Evolutionary conservation across 2,888 invertebrate genomes (phyloP), one percentile per base, ranked within the genome.

Genomic region (Meiosimyza platycephala): DNA sequence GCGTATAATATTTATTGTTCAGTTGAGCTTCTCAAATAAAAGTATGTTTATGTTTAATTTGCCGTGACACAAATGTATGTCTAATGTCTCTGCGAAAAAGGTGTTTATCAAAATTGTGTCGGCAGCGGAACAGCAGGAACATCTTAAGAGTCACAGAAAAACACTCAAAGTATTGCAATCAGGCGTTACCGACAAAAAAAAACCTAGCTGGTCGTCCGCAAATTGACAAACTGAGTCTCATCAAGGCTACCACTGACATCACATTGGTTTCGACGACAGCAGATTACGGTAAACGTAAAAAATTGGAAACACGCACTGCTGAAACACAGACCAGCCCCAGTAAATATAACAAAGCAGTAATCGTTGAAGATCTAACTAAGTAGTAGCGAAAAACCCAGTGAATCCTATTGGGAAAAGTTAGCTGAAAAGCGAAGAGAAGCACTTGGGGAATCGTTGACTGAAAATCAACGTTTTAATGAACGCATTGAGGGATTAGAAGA

Each of bases 151-250:
- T 78, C 87, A 89, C 51, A 88, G 94, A 80, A 93, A 91, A 86
- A 92, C 93, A 33, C 88, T 95, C n/a, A 93, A 93, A 87, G 90
- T 92, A 47, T 86, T 95, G 76, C 94, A 95, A 85, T 91, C 90
- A 74, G 89, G 91, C 62, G 92, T 93, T 51, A 90, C 89, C 64
- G 93, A 93, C 81, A 92, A 92, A 83, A 94, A n/a, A 95, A 88
- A 95, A 94, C 86, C 88, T 94, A 78, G 91, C 90, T 79, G 93
- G 93, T 79, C 91, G 94, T 80, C 87, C 89, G 62, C 82, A 88
- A 74, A 88, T 89, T 85, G 83, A 84, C 84, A 91, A 90, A 81
- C 88, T 90, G 54, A 89, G 89, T 83, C 89, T 90, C 76, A 84
- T 89, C 51, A 86, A 88, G 76, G 86, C 88, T 77, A 85, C 87